phyloP scores from a whole-genome alignment of 2,888 invertebrate species.

The Machimus rusticus region DNA sequence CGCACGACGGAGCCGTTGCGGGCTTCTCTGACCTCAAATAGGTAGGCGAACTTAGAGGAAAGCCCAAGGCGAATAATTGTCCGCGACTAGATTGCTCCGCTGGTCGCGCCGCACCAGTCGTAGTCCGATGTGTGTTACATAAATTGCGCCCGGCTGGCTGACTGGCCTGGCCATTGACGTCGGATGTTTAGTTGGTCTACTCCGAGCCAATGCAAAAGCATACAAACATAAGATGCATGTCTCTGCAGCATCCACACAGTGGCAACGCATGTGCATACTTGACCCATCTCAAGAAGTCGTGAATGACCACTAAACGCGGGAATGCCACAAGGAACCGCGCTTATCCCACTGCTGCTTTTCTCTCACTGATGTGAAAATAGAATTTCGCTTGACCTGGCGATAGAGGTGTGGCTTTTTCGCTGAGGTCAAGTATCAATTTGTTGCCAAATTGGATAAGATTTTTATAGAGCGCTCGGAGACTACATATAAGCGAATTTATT shows the following conservation, averaged over 20 bases:
- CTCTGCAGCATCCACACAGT: neutral
- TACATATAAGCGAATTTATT: neutral
- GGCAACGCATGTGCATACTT: neutral
- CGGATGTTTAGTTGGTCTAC: neutral
- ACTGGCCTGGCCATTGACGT: constrained; percentile 1
- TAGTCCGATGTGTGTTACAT: neutral
- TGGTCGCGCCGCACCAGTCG: neutral
- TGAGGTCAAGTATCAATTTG: constrained; percentile 28
- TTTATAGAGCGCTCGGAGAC: neutral
- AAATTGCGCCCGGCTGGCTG: constrained; percentile 1
- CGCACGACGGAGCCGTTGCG: neutral
- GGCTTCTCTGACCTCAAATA: constrained; percentile 18
- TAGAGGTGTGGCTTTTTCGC: neutral
- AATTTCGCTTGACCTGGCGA: neutral
- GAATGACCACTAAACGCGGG: neutral
- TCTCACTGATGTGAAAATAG: neutral
- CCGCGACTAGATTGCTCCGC: neutral
- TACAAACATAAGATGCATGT: neutral
- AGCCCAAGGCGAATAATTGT: constrained; percentile 25
- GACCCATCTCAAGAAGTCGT: constrained; percentile 14
- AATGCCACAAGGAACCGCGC: neutral
- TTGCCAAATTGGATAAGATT: constrained; percentile 3
- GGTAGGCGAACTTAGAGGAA: neutral
- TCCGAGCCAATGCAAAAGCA: neutral
- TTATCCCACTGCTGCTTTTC: neutral